Evolutionary conservation across 2,888 invertebrate species (phyloP), one percentile per base, ranked within the genome.

Genomic region (Balanococcus diminutus): DNA sequence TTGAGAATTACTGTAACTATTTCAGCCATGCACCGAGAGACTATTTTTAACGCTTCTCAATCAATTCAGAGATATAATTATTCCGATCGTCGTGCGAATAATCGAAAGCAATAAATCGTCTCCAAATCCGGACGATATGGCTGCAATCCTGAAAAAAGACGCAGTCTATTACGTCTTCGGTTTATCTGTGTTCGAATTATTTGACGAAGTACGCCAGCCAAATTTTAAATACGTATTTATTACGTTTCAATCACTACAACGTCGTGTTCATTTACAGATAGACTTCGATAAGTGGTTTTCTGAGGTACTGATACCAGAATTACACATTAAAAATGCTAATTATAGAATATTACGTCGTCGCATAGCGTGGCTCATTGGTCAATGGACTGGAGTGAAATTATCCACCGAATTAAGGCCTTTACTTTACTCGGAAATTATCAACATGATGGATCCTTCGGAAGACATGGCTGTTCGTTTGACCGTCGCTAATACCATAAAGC

Each of bases 271-370:
- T 79, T 86, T 89, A n/a, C 89, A 95, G 93, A 93, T 98, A 56
- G 95, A 98, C 90, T 98, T 98, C 90, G 96, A 98, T 90, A 93
- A 94, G 88, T 98, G 98, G 98, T 96, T 98, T 88, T 93, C 93
- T 16, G 94, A 93, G 67, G 94, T 95, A 51, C 90, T 98, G 82
- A 92, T 95, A 86, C 93, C 93, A 89, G 98, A 98, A 90, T 90
- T 98, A 87, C 94, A 95, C 89, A 92, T 96, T 25, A 94, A 94
- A 89, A 95, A 95, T 87, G 93, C 94, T 87, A 95, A 96, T 89
- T 96, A 96, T 89, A 93, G 95, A 89, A 95, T 97, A 87, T 93
- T 97, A 81, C 92, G 96, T 84, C 92, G 96, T 87, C 91, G 96
- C 88, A 94, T 96, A n/a, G 95, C 95, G 87, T 95, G 95, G 92